A percentile compares a stretch with the other conserved stretches of the same genome.
Evolutionary conservation across 2,797 vertebrate species (phyloP).

Genomic region (Semaprochilodus insignis): DNA sequence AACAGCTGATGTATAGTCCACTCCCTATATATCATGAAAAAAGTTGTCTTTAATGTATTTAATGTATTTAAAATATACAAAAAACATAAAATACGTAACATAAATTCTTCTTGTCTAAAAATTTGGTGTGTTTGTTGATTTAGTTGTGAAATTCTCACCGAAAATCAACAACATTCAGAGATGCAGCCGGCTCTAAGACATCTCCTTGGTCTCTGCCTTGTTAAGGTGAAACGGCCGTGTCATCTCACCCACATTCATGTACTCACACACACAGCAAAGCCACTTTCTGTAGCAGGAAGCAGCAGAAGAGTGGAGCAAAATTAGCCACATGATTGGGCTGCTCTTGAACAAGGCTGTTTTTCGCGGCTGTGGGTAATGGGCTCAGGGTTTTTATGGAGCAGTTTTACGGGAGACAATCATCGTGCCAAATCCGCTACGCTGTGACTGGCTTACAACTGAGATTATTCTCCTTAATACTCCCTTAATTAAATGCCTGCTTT

Average conservation of each 20-base stretch:
- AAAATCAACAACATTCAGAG: not conserved
- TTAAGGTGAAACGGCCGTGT: not conserved
- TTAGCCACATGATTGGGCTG: slow-evolving; percentile 34
- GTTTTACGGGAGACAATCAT: slow-evolving; percentile 32
- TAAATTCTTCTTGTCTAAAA: not conserved
- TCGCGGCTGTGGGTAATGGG: slow-evolving; percentile 26
- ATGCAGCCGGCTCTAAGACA: not conserved
- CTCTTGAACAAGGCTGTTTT: slow-evolving; percentile 17
- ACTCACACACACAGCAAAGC: not conserved
- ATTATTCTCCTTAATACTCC: slow-evolving; percentile 78
- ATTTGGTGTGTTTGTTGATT: not conserved
- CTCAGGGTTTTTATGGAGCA: slow-evolving; percentile 29
- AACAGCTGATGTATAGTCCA: too few relatives aligned
- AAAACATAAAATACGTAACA: not conserved
- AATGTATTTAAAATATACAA: too few relatives aligned
- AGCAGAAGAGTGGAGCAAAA: slow-evolving; percentile 18
- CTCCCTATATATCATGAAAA: too few relatives aligned
- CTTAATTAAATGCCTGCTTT: slow-evolving; percentile 79
- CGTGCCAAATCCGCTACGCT: slow-evolving; percentile 39
- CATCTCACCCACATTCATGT: not conserved
- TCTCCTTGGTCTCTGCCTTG: not conserved
- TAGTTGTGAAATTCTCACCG: not conserved
- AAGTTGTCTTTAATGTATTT: too few relatives aligned
- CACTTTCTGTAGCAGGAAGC: not conserved
- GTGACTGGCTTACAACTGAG: slow-evolving; percentile 68